These are phyloP conservation scores for Fulica atra DNA, from an alignment of 2,113 vertebrate species.

Conservation along the genomic window DNA sequence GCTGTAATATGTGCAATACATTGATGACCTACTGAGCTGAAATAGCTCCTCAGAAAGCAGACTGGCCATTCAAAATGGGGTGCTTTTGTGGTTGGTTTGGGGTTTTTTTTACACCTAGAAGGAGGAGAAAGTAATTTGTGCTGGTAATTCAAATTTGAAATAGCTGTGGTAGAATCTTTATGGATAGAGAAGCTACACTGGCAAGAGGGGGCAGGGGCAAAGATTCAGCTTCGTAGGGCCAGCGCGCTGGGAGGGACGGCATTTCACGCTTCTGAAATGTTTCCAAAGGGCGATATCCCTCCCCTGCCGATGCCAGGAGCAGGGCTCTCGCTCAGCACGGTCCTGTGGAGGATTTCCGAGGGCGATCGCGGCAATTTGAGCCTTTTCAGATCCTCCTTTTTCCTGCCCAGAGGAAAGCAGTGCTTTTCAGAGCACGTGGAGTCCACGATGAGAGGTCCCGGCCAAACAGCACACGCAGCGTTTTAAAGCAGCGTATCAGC, in stretches of 20 bases:
- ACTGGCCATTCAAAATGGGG: background rate
- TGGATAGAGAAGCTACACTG: background rate
- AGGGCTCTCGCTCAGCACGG: background rate
- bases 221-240: background rate
- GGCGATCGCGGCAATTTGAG: background rate
- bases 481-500: background rate
- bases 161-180: background rate
- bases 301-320: background rate
- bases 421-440: background rate
- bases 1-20: constrained; percentile 35
- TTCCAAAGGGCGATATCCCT: constrained; percentile 17
- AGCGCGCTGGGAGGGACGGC: background rate
- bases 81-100: too few relatives aligned
- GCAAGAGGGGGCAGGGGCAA: background rate
- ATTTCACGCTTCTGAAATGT: constrained; percentile 1
- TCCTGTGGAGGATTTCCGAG: background rate
- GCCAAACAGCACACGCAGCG: background rate
- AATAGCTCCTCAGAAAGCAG: constrained; percentile 13
- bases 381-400: background rate
- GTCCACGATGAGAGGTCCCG: background rate
- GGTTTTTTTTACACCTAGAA: background rate
- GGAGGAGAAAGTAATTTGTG: background rate
- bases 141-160: background rate
- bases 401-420: background rate
- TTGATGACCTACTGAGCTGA: constrained; percentile 38